Percentiles rank a stretch among this genome's conserved stretches.
phyloP scores from a whole-genome alignment of 2,113 vertebrate species.

The Acanthochromis polyacanthus region DNA sequence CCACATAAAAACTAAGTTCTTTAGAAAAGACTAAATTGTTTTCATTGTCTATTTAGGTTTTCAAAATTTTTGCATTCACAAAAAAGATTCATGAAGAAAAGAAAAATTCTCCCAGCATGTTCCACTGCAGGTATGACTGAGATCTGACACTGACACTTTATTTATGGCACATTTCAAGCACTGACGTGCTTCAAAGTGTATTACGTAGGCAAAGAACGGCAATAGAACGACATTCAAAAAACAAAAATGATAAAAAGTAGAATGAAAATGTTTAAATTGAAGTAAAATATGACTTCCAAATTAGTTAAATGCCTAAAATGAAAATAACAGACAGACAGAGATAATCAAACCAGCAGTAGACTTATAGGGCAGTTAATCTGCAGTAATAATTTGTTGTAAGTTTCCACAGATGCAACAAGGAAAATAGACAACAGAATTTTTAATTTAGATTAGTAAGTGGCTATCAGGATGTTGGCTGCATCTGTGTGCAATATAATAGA shows the following conservation, averaged over 20 bases:
- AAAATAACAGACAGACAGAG: too few relatives aligned
- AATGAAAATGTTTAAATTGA: not conserved
- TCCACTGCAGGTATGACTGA: not conserved
- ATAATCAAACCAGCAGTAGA: too few relatives aligned
- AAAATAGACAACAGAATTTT: not conserved
- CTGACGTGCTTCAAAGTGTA: too few relatives aligned
- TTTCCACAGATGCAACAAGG: not conserved
- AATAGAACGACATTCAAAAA: not conserved
- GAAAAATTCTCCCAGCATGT: not conserved
- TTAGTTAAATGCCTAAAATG: too few relatives aligned
- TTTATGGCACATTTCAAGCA: too few relatives aligned
- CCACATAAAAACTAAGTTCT: too few relatives aligned
- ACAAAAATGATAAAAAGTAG: not conserved
- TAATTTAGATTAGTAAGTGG: not conserved
- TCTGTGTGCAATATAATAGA: not conserved
- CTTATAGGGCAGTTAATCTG: not conserved
- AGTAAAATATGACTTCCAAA: not conserved
- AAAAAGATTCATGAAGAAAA: not conserved
- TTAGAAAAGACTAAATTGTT: not conserved
- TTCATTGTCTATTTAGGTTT: not conserved
- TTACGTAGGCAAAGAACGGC: not conserved
- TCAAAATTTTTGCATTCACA: too few relatives aligned
- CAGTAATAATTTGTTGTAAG: not conserved
- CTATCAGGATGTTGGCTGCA: not conserved
- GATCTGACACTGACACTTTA: not conserved